A percentile compares a stretch with the other conserved stretches of the same genome.
These are phyloP conservation scores for Temnothorax longispinosus DNA, from an alignment of 1,140 invertebrate genomes.

Conservation along the genomic window DNA sequence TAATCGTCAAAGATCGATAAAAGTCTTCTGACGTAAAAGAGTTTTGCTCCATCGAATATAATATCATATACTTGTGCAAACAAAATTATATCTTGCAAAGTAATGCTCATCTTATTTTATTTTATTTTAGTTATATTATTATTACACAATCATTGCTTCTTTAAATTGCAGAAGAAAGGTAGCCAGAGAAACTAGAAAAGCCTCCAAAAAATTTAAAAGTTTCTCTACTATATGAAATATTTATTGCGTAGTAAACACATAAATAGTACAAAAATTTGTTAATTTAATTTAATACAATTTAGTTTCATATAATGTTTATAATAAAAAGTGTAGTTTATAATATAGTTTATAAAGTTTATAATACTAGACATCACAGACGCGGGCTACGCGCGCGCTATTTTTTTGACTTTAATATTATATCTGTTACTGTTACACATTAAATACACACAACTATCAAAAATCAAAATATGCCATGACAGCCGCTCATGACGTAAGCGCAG, in stretches of 20 bases:
- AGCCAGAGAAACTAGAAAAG: not conserved
- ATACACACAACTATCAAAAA: too few species aligned
- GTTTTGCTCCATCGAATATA: not conserved
- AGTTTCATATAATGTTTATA: not conserved
- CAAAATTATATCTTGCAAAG: not conserved
- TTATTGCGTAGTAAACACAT: not conserved
- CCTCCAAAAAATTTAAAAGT: not conserved
- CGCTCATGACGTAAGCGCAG: too few species aligned
- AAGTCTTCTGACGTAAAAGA: not conserved
- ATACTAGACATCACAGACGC: too few species aligned
- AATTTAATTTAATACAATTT: conserved; percentile 1
- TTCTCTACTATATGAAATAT: not conserved
- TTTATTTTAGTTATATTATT: not conserved
- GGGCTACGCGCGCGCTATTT: too few species aligned
- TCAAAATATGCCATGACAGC: too few species aligned
- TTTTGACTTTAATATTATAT: too few species aligned
- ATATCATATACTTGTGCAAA: not conserved
- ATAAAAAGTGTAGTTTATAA: not conserved
- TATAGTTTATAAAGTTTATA: too few species aligned
- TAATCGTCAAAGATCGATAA: not conserved
- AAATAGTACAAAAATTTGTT: not conserved
- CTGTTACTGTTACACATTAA: too few species aligned
- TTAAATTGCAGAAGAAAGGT: not conserved
- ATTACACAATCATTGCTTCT: not conserved
- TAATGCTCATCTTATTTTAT: not conserved